These are phyloP conservation scores for Campoletis sonorensis DNA, from an alignment of 1,140 invertebrate genomes.

Conservation along the genomic window DNA sequence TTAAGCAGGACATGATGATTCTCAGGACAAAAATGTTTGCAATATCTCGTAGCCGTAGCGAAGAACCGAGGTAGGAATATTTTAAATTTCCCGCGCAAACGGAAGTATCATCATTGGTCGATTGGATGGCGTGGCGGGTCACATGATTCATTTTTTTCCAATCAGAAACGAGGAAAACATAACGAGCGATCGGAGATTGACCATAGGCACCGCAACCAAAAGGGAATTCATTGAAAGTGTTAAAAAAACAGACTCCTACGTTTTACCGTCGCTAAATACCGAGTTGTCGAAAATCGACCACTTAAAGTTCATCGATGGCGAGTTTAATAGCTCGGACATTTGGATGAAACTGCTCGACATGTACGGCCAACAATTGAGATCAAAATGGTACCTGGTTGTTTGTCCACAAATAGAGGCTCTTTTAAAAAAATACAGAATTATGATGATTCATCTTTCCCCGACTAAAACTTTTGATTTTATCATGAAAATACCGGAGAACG, in stretches of 20 bases:
- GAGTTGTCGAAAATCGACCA: slow-evolving; percentile 38
- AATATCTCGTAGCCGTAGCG: background rate
- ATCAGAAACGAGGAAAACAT: background rate
- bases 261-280: background rate
- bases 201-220: background rate
- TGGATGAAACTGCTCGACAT: slow-evolving; percentile 51
- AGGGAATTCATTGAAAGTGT: slow-evolving; percentile 31
- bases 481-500: slow-evolving; percentile 44
- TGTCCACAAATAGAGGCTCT: slow-evolving; percentile 52
- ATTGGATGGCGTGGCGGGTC: no score
- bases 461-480: slow-evolving; percentile 39
- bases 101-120: background rate
- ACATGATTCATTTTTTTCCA: background rate
- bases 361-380: slow-evolving; percentile 45
- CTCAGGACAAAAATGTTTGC: slow-evolving; percentile 50
- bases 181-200: slow-evolving; percentile 6
- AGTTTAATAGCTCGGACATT: slow-evolving; percentile 30
- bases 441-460: slow-evolving; percentile 37
- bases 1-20: slow-evolving; percentile 49
- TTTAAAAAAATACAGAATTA: slow-evolving; percentile 36
- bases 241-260: slow-evolving; percentile 9
- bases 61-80: slow-evolving; percentile 41
- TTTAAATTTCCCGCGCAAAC: background rate
- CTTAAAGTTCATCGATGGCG: slow-evolving; percentile 51
- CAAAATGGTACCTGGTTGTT: slow-evolving; percentile 52